Evolutionary conservation across 2,888 invertebrate genomes (phyloP).

Genomic region (Ormyrus thymus): DNA sequence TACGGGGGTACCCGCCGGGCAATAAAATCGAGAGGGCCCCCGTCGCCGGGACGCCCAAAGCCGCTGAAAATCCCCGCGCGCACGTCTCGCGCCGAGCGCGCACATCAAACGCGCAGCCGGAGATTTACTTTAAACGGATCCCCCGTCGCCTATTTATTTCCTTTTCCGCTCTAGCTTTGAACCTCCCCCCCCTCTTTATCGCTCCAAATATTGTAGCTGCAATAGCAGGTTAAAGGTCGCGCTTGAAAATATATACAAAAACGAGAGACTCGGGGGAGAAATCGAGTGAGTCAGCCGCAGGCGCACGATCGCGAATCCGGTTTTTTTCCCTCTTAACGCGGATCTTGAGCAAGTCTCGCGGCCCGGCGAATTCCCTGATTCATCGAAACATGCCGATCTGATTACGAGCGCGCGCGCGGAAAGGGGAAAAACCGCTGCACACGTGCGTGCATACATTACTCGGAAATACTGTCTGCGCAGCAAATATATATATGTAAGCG

Average conservation of each 20-base stretch:
- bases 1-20: background rate
- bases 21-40: constrained; percentile 15
- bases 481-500: no score
- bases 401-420: constrained; percentile 54
- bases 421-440: background rate
- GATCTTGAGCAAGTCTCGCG: constrained; percentile 4
- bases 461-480: background rate
- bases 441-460: background rate
- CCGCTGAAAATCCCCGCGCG: background rate
- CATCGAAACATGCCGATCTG: constrained; percentile 64
- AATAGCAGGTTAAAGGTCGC: no score
- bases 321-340: background rate
- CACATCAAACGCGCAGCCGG: background rate
- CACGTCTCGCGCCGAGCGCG: constrained; percentile 29
- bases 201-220: no score
- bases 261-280: no score
- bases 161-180: no score
- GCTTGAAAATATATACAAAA: no score
- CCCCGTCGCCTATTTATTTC: no score
- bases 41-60: background rate
- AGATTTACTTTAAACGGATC: no score
- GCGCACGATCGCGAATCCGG: no score
- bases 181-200: no score
- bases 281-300: no score
- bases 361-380: constrained; percentile 61